A percentile compares a stretch with the other conserved stretches of the same genome.
phyloP scores from a whole-genome alignment of 2,888 invertebrate genomes.

The Oxycera nigricornis region DNA sequence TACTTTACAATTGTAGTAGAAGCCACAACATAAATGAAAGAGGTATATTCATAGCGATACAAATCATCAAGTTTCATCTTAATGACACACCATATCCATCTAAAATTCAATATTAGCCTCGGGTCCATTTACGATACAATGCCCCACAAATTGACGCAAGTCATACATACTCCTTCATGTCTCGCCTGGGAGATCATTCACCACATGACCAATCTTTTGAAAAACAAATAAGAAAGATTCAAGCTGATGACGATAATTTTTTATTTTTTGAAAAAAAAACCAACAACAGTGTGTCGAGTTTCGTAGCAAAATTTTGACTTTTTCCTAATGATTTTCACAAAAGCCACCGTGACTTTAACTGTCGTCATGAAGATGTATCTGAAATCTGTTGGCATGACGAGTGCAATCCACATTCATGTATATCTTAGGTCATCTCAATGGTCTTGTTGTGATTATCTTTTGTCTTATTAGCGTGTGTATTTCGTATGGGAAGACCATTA shows the following conservation, averaged over 20 bases:
- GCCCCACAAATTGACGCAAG: no score
- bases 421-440: neutral
- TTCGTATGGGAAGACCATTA: slow-evolving; percentile 26
- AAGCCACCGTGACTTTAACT: neutral
- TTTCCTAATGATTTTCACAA: slow-evolving; percentile 5
- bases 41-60: no score
- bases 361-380: neutral
- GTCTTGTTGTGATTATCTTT: slow-evolving; percentile 6
- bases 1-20: no score
- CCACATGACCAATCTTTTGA: no score
- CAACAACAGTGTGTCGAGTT: no score
- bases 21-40: no score
- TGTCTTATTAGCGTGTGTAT: slow-evolving; percentile 28
- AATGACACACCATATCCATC: neutral
- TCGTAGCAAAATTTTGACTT: no score
- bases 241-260: no score
- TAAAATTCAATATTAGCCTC: neutral
- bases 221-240: no score
- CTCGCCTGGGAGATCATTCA: no score
- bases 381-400: neutral
- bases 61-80: neutral
- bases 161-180: no score
- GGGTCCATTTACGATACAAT: neutral
- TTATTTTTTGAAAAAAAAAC: no score
- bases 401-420: neutral